Percentiles rank a stretch among this genome's conserved stretches.
Conservation (phyloP, 1,140 invertebrate genomes). For the Heliothis virescens region DNA sequence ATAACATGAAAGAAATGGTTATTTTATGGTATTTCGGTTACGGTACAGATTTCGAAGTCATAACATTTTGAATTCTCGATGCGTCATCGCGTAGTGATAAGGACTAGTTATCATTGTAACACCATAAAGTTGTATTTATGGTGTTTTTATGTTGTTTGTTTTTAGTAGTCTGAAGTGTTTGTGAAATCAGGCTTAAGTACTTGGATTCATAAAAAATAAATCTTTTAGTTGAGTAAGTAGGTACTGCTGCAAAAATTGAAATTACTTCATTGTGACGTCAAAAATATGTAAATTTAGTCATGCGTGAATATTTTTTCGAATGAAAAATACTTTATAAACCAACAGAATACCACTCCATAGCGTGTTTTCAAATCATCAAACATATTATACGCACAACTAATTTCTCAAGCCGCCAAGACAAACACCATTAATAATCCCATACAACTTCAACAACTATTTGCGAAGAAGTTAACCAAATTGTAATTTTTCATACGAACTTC, state of each 20-base stretch:
- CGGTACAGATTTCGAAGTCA: constrained; percentile 73
- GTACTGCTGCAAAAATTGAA: too few species aligned
- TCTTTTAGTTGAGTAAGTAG: background rate
- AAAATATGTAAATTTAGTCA: too few species aligned
- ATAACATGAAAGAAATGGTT: constrained; percentile 83
- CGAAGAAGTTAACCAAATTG: constrained; percentile 75
- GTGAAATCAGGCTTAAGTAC: background rate
- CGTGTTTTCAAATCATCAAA: constrained; percentile 15
- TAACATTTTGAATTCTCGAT: constrained; percentile 81
- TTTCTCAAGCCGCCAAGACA: constrained; percentile 53
- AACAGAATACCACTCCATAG: background rate
- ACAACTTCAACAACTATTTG: constrained; percentile 58
- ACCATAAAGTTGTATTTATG: constrained; percentile 59
- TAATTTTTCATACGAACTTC: constrained; percentile 74
- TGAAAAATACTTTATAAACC: background rate
- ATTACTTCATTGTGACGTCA: too few species aligned
- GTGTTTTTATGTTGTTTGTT: constrained; percentile 27
- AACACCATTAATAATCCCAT: constrained; percentile 67
- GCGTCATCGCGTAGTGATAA: constrained; percentile 71
- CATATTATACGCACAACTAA: constrained; percentile 42
- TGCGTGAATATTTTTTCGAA: too few species aligned
- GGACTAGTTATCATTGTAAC: constrained; percentile 56
- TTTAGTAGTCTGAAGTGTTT: constrained; percentile 15
- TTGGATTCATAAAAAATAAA: background rate
- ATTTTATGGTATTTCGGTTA: constrained; percentile 78